Evolutionary conservation across 2,888 invertebrate species (phyloP).

Genomic region (Ephialtes manifestator): DNA sequence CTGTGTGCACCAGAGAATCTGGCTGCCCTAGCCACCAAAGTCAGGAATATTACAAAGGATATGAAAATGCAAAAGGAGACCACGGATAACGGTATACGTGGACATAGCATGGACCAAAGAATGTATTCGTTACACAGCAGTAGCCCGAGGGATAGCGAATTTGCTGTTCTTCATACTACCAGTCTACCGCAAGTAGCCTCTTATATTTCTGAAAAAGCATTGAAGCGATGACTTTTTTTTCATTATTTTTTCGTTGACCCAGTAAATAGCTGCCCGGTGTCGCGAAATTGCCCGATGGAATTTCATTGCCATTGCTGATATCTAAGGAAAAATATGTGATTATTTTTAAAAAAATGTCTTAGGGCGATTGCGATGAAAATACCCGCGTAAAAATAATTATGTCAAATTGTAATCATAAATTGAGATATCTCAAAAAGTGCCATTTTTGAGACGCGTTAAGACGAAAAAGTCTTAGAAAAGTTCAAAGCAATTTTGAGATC

Average conservation of each 20-base stretch:
- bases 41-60: constrained; percentile 42
- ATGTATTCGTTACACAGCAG: constrained; percentile 11
- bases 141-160: constrained; percentile 19
- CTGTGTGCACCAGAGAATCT: constrained; percentile 19
- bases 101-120: neutral
- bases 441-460: too few species aligned
- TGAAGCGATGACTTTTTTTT: constrained; percentile 4
- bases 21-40: neutral
- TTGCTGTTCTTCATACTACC: constrained; percentile 8
- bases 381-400: too few species aligned
- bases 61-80: constrained; percentile 31
- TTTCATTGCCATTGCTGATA: neutral
- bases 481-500: too few species aligned
- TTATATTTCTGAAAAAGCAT: neutral
- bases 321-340: neutral
- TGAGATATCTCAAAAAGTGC: too few species aligned
- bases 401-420: too few species aligned
- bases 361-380: neutral
- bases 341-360: neutral
- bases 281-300: constrained; percentile 4
- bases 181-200: neutral
- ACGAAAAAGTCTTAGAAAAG: too few species aligned
- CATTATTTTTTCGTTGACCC: constrained; percentile 13
- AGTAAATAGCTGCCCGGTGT: neutral
- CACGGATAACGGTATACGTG: neutral